Evolutionary conservation across 2,888 invertebrate genomes (phyloP).

Genomic region (Stegophylla sp.): DNA sequence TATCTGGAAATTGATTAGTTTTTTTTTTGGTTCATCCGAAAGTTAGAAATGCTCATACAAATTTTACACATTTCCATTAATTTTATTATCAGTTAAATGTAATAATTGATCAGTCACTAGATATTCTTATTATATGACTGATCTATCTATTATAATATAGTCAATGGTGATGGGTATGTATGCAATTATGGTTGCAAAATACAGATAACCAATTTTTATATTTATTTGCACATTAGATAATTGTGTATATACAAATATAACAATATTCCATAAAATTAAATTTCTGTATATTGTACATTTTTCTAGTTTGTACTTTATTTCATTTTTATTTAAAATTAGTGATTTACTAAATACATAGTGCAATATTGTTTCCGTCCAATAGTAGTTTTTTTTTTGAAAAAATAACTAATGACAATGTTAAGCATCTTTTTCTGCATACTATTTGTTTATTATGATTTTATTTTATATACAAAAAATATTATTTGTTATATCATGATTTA

Average conservation of each 20-base stretch:
- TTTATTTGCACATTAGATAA: not conserved
- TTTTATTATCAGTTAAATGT: no score
- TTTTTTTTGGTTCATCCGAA: no score
- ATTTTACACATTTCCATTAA: no score
- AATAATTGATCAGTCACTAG: no score
- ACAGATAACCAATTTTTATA: not conserved
- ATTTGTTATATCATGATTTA: constrained; percentile 18
- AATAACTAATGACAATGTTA: not conserved
- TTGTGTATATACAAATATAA: not conserved
- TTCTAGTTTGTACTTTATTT: constrained; percentile 7
- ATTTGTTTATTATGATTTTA: not conserved
- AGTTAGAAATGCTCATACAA: no score
- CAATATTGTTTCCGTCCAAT: constrained; percentile 58
- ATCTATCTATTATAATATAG: no score
- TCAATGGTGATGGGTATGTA: not conserved
- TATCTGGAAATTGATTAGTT: no score
- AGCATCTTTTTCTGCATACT: constrained; percentile 12
- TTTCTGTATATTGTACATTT: not conserved
- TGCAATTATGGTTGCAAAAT: not conserved
- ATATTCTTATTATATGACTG: no score
- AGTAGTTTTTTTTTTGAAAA: not conserved
- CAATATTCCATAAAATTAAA: not conserved
- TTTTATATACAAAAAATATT: not conserved
- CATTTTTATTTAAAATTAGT: constrained; percentile 35
- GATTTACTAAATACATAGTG: constrained; percentile 23